phyloP scores from a whole-genome alignment of 1,140 invertebrate genomes.

The Nylanderia fulva region DNA sequence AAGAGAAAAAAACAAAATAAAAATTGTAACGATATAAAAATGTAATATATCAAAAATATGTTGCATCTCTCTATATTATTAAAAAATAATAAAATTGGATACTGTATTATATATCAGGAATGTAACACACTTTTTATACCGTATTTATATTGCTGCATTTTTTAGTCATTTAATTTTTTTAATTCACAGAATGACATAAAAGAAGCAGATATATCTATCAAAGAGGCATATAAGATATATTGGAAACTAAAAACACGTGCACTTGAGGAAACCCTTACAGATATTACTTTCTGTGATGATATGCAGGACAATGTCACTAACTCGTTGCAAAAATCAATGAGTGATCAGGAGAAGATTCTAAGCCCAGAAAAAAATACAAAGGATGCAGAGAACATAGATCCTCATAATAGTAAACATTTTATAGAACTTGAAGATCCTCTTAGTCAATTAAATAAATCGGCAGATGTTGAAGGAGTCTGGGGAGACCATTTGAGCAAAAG shows the following conservation, averaged over 20 bases:
- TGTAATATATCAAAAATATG: too few relatives aligned
- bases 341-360: background rate
- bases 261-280: constrained; percentile 89
- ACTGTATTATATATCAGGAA: background rate
- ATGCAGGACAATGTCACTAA: constrained; percentile 63
- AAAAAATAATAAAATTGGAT: background rate
- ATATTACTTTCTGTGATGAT: constrained; percentile 80
- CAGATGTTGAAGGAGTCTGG: constrained; percentile 86
- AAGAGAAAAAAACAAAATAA: too few relatives aligned
- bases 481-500: constrained; percentile 87
- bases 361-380: constrained; percentile 2
- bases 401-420: constrained; percentile 73
- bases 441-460: constrained; percentile 55
- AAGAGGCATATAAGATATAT: constrained; percentile 93
- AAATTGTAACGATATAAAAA: too few relatives aligned
- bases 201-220: constrained; percentile 89
- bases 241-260: constrained; percentile 91
- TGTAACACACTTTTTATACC: background rate
- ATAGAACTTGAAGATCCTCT: background rate
- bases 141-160: constrained; percentile 23
- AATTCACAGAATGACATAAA: constrained; percentile 90
- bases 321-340: constrained; percentile 45
- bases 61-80: too few relatives aligned
- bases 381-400: constrained; percentile 71
- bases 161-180: constrained; percentile 17